phyloP scores from a whole-genome alignment of 2,888 invertebrate species.

The Drosophila macrospina region DNA sequence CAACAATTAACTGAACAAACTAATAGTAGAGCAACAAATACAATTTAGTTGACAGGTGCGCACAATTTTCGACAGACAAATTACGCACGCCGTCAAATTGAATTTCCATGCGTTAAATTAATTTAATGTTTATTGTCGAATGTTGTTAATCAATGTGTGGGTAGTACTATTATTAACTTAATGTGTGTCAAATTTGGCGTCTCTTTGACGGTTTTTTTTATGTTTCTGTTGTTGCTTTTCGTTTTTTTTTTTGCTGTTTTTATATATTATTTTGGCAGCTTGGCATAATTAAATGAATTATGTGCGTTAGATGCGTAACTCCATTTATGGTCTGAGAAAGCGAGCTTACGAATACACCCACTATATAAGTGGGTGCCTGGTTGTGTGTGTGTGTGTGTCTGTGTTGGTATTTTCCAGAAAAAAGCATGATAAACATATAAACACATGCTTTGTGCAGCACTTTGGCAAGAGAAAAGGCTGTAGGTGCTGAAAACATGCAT shows the following conservation, averaged over 20 bases:
- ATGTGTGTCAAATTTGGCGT: conserved; percentile 25
- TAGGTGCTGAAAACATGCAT: neutral
- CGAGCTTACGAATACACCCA: conserved; percentile 1
- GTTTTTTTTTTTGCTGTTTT: too few species aligned
- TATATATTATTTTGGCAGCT: conserved; percentile 12
- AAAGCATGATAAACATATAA: neutral
- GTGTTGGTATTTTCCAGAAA: neutral
- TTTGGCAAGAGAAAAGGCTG: neutral
- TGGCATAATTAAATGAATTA: conserved; percentile 26
- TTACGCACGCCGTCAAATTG: conserved; percentile 41
- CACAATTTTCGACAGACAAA: conserved; percentile 46
- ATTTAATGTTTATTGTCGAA: conserved; percentile 19
- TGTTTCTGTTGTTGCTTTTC: neutral
- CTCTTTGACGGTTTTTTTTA: conserved; percentile 13
- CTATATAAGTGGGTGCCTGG: neutral
- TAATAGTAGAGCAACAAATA: conserved; percentile 29
- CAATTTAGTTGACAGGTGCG: conserved; percentile 33
- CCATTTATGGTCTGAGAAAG: conserved; percentile 12
- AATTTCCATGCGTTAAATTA: conserved; percentile 37
- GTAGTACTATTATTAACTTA: conserved; percentile 27
- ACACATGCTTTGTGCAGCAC: neutral
- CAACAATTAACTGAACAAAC: conserved; percentile 11
- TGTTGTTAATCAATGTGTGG: conserved; percentile 34
- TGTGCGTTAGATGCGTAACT: neutral
- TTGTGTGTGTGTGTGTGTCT: neutral